Conservation (phyloP, 1,140 invertebrate species). For the Drosophila simulans region DNA sequence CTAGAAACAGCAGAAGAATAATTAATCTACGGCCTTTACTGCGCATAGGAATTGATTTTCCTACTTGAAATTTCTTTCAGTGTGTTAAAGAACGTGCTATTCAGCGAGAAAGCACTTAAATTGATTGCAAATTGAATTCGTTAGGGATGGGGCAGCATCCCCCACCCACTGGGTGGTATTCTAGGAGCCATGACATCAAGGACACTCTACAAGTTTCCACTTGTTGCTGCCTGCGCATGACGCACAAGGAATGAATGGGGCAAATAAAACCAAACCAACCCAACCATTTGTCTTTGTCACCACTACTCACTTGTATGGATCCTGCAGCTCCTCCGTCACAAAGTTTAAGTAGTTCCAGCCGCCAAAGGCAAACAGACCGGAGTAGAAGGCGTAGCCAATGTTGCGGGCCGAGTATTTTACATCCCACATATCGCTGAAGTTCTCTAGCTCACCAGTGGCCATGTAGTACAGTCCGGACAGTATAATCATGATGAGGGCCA, state of each 20-base stretch:
- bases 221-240: constrained; percentile 76
- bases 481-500: constrained; percentile 93
- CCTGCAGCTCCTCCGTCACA: constrained; percentile 96
- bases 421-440: constrained; percentile 90
- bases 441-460: constrained; percentile 88
- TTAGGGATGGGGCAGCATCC: constrained; percentile 43
- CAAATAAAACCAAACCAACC: constrained; percentile 14
- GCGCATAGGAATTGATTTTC: too few species aligned
- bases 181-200: constrained; percentile 38
- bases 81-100: constrained; percentile 20
- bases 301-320: constrained; percentile 94
- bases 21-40: too few species aligned
- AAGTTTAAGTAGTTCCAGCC: constrained; percentile 98
- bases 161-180: constrained; percentile 3
- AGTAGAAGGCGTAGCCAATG: constrained; percentile 94
- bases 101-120: constrained; percentile 52
- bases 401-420: constrained; percentile 87
- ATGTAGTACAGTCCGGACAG: constrained; percentile 91
- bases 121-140: constrained; percentile 82
- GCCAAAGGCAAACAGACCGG: constrained; percentile 98
- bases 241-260: constrained; percentile 40
- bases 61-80: background rate
- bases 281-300: constrained; percentile 52
- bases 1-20: too few species aligned
- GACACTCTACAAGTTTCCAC: constrained; percentile 73